Conservation (phyloP, 2,888 invertebrate species). For the Nymphalis polychloros region DNA sequence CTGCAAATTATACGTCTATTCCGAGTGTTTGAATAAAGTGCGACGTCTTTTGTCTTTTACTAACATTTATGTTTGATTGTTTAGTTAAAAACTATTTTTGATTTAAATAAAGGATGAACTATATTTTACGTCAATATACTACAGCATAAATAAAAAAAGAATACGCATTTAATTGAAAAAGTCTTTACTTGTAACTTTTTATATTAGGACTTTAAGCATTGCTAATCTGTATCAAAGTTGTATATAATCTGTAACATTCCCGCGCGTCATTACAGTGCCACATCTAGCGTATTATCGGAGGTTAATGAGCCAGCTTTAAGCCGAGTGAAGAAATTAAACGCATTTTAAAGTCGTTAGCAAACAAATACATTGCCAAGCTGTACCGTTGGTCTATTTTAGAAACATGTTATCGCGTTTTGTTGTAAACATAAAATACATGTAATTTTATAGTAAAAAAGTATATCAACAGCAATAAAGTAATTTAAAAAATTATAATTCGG, state of each 20-base stretch:
- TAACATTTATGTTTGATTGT: not conserved
- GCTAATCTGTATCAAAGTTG: slow-evolving; percentile 7
- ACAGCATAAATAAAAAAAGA: not conserved
- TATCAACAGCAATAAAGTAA: not conserved
- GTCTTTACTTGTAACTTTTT: not conserved
- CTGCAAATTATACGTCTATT: slow-evolving; percentile 20
- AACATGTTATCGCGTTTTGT: slow-evolving; percentile 28
- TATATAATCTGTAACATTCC: slow-evolving; percentile 28
- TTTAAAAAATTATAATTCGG: not conserved
- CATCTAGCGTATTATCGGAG: slow-evolving; percentile 33
- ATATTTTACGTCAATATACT: too few species aligned
- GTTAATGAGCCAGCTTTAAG: slow-evolving; percentile 35
- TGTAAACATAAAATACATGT: slow-evolving; percentile 32
- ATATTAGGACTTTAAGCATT: not conserved
- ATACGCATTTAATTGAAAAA: not conserved
- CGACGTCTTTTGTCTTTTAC: slow-evolving; percentile 19
- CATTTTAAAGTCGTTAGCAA: slow-evolving; percentile 36
- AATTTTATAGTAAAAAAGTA: slow-evolving; percentile 28
- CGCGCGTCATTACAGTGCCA: slow-evolving; percentile 24
- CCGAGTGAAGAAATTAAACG: slow-evolving; percentile 35
- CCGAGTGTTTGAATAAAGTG: not conserved
- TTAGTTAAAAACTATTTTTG: not conserved
- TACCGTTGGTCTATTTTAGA: slow-evolving; percentile 33
- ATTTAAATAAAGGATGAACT: too few species aligned
- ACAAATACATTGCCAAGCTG: slow-evolving; percentile 35